A percentile compares a stretch with the other conserved stretches of the same genome.
Evolutionary conservation across 2,113 vertebrate genomes (phyloP).

Genomic region (Chrysochloris asiatica): DNA sequence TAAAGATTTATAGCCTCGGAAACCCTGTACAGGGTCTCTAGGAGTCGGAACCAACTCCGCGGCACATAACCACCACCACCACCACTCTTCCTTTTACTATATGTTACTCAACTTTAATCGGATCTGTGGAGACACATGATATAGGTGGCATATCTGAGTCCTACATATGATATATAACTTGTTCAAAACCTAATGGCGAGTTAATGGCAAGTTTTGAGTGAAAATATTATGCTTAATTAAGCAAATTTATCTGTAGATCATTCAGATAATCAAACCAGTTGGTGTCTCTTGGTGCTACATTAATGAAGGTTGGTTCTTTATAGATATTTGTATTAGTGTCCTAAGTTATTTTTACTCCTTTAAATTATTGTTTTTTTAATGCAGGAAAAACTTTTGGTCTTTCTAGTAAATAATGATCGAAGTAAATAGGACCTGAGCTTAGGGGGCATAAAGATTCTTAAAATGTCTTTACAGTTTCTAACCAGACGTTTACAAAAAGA

Average conservation of each 20-base stretch:
- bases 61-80: too few species aligned
- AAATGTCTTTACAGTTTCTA: slow-evolving; percentile 13
- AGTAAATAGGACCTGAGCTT: background rate
- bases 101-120: background rate
- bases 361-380: background rate
- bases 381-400: background rate
- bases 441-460: background rate
- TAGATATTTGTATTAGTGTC: background rate
- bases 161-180: background rate
- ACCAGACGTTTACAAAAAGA: slow-evolving; percentile 31
- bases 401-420: background rate
- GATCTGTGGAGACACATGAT: background rate
- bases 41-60: too few species aligned
- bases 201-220: background rate
- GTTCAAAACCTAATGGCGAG: background rate
- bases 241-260: background rate
- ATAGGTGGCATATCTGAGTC: too few species aligned
- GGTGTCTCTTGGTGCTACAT: background rate
- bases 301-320: background rate
- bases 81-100: background rate
- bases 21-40: too few species aligned
- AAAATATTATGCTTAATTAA: background rate
- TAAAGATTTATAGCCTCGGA: too few species aligned
- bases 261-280: background rate
- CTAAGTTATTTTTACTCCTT: slow-evolving; percentile 23